Conservation (phyloP, 2,113 vertebrate species). For the Chitala chitala region DNA sequence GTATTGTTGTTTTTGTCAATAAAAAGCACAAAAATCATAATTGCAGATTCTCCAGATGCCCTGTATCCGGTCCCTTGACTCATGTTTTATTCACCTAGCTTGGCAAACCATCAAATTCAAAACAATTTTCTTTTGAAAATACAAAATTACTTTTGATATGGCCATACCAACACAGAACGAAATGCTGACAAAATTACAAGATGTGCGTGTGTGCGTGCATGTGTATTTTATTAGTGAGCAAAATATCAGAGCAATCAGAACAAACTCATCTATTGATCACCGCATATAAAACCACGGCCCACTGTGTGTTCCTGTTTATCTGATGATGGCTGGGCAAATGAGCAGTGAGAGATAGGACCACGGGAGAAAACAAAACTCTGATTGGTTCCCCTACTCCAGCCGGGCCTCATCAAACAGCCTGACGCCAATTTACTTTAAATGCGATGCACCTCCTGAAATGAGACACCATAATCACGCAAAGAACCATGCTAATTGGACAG, state of each 20-base stretch:
- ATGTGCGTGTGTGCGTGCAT: conserved; percentile 16
- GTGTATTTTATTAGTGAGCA: conserved; percentile 25
- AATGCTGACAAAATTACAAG: conserved; percentile 23
- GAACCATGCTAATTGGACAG: conserved; percentile 14
- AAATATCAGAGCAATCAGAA: conserved; percentile 24
- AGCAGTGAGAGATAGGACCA: background rate
- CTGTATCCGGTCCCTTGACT: background rate
- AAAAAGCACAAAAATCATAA: background rate
- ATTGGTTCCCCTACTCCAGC: conserved; percentile 10
- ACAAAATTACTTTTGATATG: background rate
- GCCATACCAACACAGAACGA: background rate
- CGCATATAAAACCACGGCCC: conserved; percentile 7
- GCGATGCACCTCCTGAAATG: background rate
- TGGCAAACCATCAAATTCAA: background rate
- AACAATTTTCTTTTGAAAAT: conserved; percentile 5
- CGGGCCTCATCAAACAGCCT: conserved; percentile 20
- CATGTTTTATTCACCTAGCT: background rate
- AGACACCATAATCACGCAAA: background rate
- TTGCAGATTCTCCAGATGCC: background rate
- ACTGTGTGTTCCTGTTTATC: conserved; percentile 21
- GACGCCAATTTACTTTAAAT: conserved; percentile 17
- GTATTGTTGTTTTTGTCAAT: background rate
- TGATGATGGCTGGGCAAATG: conserved; percentile 19
- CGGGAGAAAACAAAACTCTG: conserved; percentile 15
- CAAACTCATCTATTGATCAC: conserved; percentile 34